Evolutionary conservation across 2,888 invertebrate species (phyloP).

Genomic region (Geotrupes spiniger): DNA sequence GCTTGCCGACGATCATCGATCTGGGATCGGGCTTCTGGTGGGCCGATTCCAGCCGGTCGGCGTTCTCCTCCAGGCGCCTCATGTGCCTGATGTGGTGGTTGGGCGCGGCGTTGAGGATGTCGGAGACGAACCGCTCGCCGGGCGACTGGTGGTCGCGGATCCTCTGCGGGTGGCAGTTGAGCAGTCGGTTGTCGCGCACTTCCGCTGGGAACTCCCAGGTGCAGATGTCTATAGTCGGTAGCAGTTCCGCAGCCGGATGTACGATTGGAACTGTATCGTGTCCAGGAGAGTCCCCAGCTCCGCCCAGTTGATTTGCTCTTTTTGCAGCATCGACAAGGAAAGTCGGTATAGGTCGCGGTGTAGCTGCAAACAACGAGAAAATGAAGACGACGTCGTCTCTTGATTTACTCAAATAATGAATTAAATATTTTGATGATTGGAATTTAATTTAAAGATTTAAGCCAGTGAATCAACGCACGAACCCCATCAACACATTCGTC

Average conservation of each 20-base stretch:
- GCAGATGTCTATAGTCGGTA: conserved; percentile 51
- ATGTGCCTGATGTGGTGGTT: conserved; percentile 42
- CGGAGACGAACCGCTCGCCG: conserved; percentile 4
- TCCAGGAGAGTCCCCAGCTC: conserved; percentile 40
- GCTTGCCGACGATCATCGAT: conserved; percentile 35
- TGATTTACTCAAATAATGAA: no score
- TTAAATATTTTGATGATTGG: no score
- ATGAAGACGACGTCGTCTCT: background rate
- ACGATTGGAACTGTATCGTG: conserved; percentile 40
- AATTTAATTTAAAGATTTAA: no score
- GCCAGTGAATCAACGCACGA: no score
- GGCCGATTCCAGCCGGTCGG: background rate
- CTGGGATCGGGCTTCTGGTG: conserved; percentile 30
- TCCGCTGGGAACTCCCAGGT: conserved; percentile 37
- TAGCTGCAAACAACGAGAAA: conserved; percentile 39
- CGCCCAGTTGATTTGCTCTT: conserved; percentile 38
- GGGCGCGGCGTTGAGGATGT: background rate
- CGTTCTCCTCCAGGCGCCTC: conserved; percentile 28
- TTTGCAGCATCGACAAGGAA: conserved; percentile 45
- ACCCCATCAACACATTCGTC: no score
- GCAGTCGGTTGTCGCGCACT: conserved; percentile 5
- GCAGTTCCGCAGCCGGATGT: conserved; percentile 40
- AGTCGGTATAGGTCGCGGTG: conserved; percentile 49
- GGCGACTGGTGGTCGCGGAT: background rate
- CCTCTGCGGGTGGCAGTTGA: conserved; percentile 7